Evolutionary conservation across 2,888 invertebrate species (phyloP), one percentile per base, ranked within the genome.

Genomic region (Dusona sp.): DNA sequence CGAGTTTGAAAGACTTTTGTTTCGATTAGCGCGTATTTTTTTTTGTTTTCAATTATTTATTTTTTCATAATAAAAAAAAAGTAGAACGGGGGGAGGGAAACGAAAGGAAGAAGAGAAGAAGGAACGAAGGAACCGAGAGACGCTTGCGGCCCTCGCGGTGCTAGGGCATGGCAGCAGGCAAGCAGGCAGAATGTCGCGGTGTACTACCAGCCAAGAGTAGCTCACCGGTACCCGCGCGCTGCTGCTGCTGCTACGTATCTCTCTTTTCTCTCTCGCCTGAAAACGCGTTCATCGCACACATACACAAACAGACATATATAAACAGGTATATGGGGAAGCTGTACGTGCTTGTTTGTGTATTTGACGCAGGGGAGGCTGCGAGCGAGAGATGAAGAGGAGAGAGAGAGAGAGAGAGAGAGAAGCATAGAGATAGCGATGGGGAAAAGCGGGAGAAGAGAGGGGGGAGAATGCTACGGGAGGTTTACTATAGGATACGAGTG

Each of bases 81-180:
- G 54, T 48, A 74, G 74, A 88, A 90, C 89, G 88, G 90, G 90
- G 90, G 89, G 88, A 90, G 89, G 90, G 86, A 88, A 80, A 88
- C 84, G 88, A 88, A 88, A 86, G 81, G 78, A 83, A 86, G 84
- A 88, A 86, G 88, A 89, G 88, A 87, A 86, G 87, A 87, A 88
- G 86, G 90, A 88, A 88, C 87, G 88, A 89, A 86, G 88, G 88
- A 89, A 88, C 87, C 87, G 88, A 87, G 88, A 89, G 88, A 89
- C 89, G 88, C 82, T 86, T 78, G 89, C 90, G 88, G 90, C 90
- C 90, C 82, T 61, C 80, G 80, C 80, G 93, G 92, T 92, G 93
- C 92, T 93, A 93, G 92, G 93, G 91, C 93, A 93, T 93, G 92
- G 92, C 92, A 90, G 90, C 90, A 89, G 89, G 90, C 89, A 88